Evolutionary conservation across 2,888 invertebrate species (phyloP).

Genomic region (Spodoptera littoralis): DNA sequence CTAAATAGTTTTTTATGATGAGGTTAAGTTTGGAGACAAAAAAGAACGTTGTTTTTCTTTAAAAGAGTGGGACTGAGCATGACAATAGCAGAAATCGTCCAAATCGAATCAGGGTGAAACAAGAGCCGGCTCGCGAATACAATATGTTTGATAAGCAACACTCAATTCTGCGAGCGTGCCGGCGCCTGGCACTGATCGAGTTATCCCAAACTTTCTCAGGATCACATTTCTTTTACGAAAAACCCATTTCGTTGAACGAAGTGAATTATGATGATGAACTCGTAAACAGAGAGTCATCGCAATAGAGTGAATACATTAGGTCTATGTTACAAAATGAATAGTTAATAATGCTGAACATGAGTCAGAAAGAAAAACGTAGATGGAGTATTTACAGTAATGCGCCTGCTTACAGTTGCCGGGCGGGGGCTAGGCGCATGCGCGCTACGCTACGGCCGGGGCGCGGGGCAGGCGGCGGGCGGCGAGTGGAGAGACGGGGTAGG

Average conservation of each 20-base stretch:
- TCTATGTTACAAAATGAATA: slow-evolving; percentile 48
- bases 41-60: background rate
- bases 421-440: slow-evolving; percentile 52
- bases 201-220: slow-evolving; percentile 42
- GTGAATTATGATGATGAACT: slow-evolving; percentile 8
- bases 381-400: slow-evolving; percentile 49
- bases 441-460: slow-evolving; percentile 14
- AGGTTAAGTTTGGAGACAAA: background rate
- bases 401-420: slow-evolving; percentile 44
- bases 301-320: slow-evolving; percentile 25
- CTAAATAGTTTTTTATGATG: too few species aligned
- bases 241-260: slow-evolving; percentile 6
- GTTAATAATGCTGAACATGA: slow-evolving; percentile 57
- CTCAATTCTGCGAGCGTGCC: slow-evolving; percentile 22
- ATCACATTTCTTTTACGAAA: slow-evolving; percentile 19
- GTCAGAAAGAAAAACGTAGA: slow-evolving; percentile 54
- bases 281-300: slow-evolving; percentile 9
- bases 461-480: slow-evolving; percentile 25
- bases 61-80: background rate
- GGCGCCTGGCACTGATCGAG: slow-evolving; percentile 35
- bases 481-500: slow-evolving; percentile 47
- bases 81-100: slow-evolving; percentile 22
- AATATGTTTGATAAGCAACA: slow-evolving; percentile 42
- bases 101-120: slow-evolving; percentile 35
- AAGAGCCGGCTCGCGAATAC: slow-evolving; percentile 37